Percentiles rank a stretch among this genome's conserved stretches.
Conservation (phyloP, 2,113 vertebrate species). For the Octodon degus region DNA sequence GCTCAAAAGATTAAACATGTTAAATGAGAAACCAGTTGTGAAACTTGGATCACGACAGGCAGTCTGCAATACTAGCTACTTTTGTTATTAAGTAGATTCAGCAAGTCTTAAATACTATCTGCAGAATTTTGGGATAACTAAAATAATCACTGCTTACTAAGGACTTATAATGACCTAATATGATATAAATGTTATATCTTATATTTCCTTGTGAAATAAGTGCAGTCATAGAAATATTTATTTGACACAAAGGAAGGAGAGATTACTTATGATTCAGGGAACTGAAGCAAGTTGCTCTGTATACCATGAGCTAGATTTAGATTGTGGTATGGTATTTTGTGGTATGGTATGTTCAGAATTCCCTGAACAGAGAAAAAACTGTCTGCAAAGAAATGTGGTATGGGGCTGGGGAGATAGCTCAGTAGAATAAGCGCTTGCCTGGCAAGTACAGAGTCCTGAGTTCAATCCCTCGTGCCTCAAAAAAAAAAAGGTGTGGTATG, state of each 20-base stretch:
- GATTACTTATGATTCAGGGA: not conserved
- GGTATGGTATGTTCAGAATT: not conserved
- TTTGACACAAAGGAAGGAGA: not conserved
- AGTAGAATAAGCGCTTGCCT: no score
- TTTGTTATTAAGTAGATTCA: not conserved
- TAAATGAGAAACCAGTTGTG: not conserved
- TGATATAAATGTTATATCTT: not conserved
- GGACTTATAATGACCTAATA: not conserved
- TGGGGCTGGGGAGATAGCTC: no score
- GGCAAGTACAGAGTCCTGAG: no score
- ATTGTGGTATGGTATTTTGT: not conserved
- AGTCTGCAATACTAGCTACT: not conserved
- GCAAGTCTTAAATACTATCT: not conserved
- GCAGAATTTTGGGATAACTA: not conserved
- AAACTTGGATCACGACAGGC: not conserved
- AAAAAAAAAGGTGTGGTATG: not conserved
- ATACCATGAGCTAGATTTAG: not conserved
- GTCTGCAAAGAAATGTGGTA: not conserved
- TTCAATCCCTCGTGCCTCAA: no score
- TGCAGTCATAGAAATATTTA: not conserved
- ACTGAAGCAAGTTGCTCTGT: not conserved
- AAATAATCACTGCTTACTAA: not conserved
- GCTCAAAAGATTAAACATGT: not conserved
- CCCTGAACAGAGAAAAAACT: not conserved
- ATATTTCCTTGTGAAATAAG: not conserved